These are phyloP conservation scores for Eugnorisma glareosa DNA, from an alignment of 2,888 invertebrate species.

Conservation along the genomic window DNA sequence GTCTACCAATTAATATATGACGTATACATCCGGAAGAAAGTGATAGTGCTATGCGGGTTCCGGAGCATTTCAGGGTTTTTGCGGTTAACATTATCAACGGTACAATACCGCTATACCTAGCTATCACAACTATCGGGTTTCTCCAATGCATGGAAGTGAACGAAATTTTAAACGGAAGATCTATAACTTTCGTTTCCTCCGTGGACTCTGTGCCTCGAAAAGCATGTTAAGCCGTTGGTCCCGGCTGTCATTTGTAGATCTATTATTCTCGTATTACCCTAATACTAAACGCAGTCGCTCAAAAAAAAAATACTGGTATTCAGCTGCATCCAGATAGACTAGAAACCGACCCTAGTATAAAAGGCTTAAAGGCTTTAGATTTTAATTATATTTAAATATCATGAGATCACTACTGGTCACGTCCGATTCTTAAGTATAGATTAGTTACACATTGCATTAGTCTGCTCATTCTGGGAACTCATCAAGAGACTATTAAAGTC, in stretches of 20 bases:
- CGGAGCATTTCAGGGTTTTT: not conserved
- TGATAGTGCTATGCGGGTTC: not conserved
- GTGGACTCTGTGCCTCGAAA: no score
- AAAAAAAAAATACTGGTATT: not conserved
- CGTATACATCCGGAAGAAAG: not conserved
- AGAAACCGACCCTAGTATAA: not conserved
- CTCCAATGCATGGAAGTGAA: not conserved
- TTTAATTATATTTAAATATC: conserved; percentile 9
- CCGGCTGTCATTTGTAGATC: no score
- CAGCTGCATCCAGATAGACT: not conserved
- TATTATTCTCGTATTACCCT: no score
- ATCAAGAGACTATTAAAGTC: not conserved
- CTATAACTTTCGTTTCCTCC: no score
- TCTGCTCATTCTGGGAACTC: conserved; percentile 20
- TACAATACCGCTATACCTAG: not conserved
- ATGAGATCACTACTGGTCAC: conserved; percentile 18
- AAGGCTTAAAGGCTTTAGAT: no score
- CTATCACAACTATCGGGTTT: not conserved
- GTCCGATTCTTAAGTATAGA: conserved; percentile 5
- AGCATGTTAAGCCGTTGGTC: no score
- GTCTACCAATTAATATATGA: not conserved
- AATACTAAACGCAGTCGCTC: no score
- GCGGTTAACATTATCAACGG: not conserved
- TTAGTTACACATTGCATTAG: not conserved
- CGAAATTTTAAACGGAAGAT: not conserved